Evolutionary conservation across 2,888 invertebrate genomes (phyloP).

Genomic region (Hirudinaria manillensis): DNA sequence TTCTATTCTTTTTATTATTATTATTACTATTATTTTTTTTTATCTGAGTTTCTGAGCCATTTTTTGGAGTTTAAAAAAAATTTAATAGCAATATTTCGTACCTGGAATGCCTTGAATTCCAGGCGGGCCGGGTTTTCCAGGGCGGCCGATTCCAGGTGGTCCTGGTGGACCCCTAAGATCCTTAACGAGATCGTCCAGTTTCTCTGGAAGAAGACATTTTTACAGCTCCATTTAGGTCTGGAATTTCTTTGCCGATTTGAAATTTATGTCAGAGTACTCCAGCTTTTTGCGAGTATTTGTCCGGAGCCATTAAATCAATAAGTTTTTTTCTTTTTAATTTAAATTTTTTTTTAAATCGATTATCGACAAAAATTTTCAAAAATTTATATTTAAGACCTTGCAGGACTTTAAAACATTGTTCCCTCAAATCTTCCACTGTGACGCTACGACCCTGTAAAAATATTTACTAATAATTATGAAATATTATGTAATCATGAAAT

Average conservation of each 20-base stretch:
- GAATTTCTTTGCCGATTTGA: background rate
- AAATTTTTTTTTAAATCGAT: background rate
- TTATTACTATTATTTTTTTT: too few relatives aligned
- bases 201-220: slow-evolving; percentile 59
- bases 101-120: slow-evolving; percentile 54
- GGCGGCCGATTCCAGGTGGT: slow-evolving; percentile 63
- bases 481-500: too few relatives aligned
- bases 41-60: too few relatives aligned
- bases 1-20: too few relatives aligned
- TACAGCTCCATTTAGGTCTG: background rate
- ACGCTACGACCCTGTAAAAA: slow-evolving; percentile 23
- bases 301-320: too few relatives aligned
- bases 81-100: slow-evolving; percentile 30
- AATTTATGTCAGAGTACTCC: too few relatives aligned
- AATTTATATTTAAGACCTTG: background rate
- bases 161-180: slow-evolving; percentile 64
- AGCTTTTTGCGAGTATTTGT: too few relatives aligned
- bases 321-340: too few relatives aligned
- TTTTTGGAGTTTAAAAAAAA: background rate
- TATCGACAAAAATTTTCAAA: too few relatives aligned
- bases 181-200: slow-evolving; percentile 67
- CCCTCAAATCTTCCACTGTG: slow-evolving; percentile 18
- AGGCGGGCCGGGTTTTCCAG: slow-evolving; percentile 61
- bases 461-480: background rate
- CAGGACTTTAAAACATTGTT: slow-evolving; percentile 24